Conservation (phyloP, 2,888 invertebrate genomes). For the Heliconius ethilla region DNA sequence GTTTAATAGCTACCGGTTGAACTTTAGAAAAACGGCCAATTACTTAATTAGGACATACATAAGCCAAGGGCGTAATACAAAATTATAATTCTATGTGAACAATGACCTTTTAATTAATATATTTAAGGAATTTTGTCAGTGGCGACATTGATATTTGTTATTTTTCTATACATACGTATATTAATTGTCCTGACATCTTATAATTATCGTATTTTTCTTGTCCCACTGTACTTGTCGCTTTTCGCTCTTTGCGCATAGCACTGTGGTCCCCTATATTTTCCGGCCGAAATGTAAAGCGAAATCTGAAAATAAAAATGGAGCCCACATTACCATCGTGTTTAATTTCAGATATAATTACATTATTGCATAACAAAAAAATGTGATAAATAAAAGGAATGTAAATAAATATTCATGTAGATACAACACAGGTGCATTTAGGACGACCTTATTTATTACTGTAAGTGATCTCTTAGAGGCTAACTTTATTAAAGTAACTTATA, state of each 20-base stretch:
- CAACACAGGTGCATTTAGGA: too few relatives aligned
- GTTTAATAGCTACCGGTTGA: constrained; percentile 40
- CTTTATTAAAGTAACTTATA: too few relatives aligned
- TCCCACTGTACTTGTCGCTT: too few relatives aligned
- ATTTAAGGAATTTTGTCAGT: neutral
- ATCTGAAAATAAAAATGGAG: neutral
- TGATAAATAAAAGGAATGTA: too few relatives aligned
- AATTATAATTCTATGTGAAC: constrained; percentile 1
- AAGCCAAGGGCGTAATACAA: constrained; percentile 18
- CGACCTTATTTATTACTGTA: too few relatives aligned
- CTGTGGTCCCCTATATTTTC: too few relatives aligned
- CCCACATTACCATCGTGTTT: too few relatives aligned
- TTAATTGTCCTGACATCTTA: neutral
- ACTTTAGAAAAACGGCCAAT: constrained; percentile 35
- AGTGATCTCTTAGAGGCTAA: too few relatives aligned
- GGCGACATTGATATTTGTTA: neutral
- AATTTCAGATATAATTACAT: too few relatives aligned
- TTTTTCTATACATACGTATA: neutral
- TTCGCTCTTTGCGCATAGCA: too few relatives aligned
- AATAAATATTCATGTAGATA: too few relatives aligned
- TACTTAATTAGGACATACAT: constrained; percentile 24
- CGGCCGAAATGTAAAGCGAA: neutral
- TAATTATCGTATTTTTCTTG: neutral
- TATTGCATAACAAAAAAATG: too few relatives aligned
- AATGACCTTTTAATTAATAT: constrained; percentile 13